Conservation (phyloP, 2,888 invertebrate genomes). For the Caenorhabditis parvicauda region DNA sequence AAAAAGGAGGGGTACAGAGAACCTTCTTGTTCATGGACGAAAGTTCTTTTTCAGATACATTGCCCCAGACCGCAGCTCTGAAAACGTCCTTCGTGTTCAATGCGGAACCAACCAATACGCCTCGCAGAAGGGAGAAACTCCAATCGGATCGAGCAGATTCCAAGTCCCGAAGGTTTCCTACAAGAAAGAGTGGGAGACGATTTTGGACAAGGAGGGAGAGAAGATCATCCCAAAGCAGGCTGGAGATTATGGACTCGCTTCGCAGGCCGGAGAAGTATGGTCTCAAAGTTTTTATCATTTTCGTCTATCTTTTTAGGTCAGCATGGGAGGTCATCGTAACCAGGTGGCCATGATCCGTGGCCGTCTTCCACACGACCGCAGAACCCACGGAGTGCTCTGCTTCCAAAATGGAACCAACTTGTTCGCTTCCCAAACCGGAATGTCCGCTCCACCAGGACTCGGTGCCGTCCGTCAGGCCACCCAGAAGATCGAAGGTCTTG, state of each 20-base stretch:
- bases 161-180: conserved; percentile 57
- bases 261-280: conserved; percentile 49
- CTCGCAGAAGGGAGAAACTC: conserved; percentile 60
- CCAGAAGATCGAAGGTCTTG: conserved; percentile 59
- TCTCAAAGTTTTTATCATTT: neutral
- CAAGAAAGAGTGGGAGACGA: conserved; percentile 61
- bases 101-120: conserved; percentile 62
- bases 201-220: conserved; percentile 61
- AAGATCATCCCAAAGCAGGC: conserved; percentile 61
- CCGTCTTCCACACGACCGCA: conserved; percentile 58
- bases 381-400: conserved; percentile 60
- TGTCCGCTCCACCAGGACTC: conserved; percentile 55
- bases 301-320: conserved; percentile 20
- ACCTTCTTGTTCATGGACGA: neutral
- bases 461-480: conserved; percentile 61
- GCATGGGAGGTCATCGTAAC: conserved; percentile 60
- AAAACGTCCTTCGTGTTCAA: conserved; percentile 57
- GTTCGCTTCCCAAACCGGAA: conserved; percentile 62
- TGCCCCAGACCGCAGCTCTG: conserved; percentile 58
- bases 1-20: conserved; percentile 52
- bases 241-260: conserved; percentile 60
- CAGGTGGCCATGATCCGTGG: conserved; percentile 61
- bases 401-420: conserved; percentile 62
- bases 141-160: conserved; percentile 55
- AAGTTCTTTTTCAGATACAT: conserved; percentile 45